Percentiles rank a stretch among this genome's conserved stretches.
phyloP scores from a whole-genome alignment of 2,888 invertebrate genomes.

The Mimumesa dahlbomi region DNA sequence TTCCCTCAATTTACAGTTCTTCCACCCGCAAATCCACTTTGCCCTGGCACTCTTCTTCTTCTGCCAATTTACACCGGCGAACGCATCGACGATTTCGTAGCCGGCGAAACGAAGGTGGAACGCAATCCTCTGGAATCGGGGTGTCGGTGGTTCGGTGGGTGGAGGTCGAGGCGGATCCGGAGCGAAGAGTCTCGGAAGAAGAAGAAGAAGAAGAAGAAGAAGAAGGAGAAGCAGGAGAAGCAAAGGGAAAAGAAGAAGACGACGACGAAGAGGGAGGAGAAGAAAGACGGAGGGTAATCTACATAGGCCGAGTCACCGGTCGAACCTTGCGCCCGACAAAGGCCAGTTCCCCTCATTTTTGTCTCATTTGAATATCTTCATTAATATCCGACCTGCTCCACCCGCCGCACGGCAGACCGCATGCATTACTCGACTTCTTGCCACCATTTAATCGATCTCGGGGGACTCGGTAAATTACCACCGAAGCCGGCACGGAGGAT shows the following conservation, averaged over 20 bases:
- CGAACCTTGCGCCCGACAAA: constrained; percentile 80
- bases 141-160: constrained; percentile 23
- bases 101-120: too few relatives aligned
- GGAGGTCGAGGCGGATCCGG: constrained; percentile 52
- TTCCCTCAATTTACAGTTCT: constrained; percentile 58
- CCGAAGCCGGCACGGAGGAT: constrained; percentile 29
- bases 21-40: constrained; percentile 58
- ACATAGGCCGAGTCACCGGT: constrained; percentile 76
- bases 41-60: constrained; percentile 8
- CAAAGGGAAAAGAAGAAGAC: constrained; percentile 34
- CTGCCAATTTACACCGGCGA: too few relatives aligned
- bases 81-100: too few relatives aligned
- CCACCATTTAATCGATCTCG: constrained; percentile 76
- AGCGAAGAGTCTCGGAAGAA: constrained; percentile 57
- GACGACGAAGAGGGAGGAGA: constrained; percentile 23
- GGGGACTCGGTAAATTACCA: constrained; percentile 72
- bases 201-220: constrained; percentile 20
- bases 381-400: constrained; percentile 74
- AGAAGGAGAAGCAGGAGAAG: constrained; percentile 7
- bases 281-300: constrained; percentile 69
- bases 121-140: too few relatives aligned
- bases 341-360: constrained; percentile 79
- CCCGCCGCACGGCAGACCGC: constrained; percentile 64
- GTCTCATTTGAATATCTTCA: constrained; percentile 80
- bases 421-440: constrained; percentile 74